Evolutionary conservation across 2,113 vertebrate species (phyloP), one percentile per base, ranked within the genome.

Genomic region (Pelecanus crispus): DNA sequence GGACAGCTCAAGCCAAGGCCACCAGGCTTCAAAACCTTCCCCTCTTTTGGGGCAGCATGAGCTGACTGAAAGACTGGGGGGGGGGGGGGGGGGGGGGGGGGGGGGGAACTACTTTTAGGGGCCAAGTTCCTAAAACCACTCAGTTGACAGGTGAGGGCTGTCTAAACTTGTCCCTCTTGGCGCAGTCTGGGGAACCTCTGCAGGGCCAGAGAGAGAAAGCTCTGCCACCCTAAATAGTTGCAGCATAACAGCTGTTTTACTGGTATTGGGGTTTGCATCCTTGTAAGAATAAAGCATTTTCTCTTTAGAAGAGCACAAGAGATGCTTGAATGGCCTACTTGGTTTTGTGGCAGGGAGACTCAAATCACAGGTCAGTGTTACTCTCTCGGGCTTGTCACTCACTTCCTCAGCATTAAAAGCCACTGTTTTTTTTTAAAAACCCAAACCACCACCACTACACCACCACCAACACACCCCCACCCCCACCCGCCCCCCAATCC

Each of bases 331-430:
- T 3, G 4, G 21, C 21, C 21, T 8, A 36, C 26, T 26, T 42
- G 49, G 44, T 13, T 21, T 25, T 16, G 25, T 6, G 15, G n/a
- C 2, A 7, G 49, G 15, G 36, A 62, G 4, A 42, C 15, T 20
- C 36, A 66, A 45, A 2, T 32, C 1, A 2, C 72, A 42, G 67
- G 9, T 4, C 2, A 7, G 28, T 34, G 25, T 36, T 25, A 7
- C 0, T 2, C 3, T 15, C 42, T 36, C 3, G 1, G 34, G 42
- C 67, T 94, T 36, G 21, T 36, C 34, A 28, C 28, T 56, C 14
- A 28, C 1, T 7, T 3, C 6, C 34, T 56, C 45, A 45, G 74
- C 28, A 65, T 13, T 16, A 50, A 25, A 17, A 31, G 6, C 22
- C 38, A 53, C 22, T 47, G 8, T 47, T 34, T 20, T 56, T 56